Evolutionary conservation across 2,113 vertebrate species (phyloP).

Genomic region (Antechinus stuartii): DNA sequence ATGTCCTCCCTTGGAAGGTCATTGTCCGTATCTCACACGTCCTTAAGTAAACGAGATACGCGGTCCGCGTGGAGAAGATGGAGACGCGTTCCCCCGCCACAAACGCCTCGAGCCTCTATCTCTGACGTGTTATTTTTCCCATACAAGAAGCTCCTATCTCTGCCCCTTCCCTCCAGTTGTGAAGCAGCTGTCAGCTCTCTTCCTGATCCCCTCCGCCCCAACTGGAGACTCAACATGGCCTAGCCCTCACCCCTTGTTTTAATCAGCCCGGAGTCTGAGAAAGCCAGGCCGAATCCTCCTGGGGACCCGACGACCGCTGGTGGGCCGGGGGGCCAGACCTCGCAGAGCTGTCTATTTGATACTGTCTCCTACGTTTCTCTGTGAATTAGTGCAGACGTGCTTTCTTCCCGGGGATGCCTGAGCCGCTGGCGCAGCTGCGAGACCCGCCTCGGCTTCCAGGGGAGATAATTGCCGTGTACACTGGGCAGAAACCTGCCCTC

Average conservation of each 20-base stretch:
- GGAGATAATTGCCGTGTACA: slow-evolving; percentile 36
- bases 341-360: slow-evolving; percentile 83
- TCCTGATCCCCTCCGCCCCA: slow-evolving; percentile 70
- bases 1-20: background rate
- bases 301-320: slow-evolving; percentile 80
- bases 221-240: slow-evolving; percentile 81
- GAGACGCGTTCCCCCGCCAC: slow-evolving; percentile 14
- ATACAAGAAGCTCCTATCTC: slow-evolving; percentile 69
- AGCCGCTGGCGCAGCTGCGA: slow-evolving; percentile 78
- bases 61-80: background rate
- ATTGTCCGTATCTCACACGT: background rate
- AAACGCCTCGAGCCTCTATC: background rate
- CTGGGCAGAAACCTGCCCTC: slow-evolving; percentile 49
- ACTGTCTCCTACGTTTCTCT: slow-evolving; percentile 82
- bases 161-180: slow-evolving; percentile 81
- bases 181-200: slow-evolving; percentile 84
- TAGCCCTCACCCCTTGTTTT: slow-evolving; percentile 83
- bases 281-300: slow-evolving; percentile 78
- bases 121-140: slow-evolving; percentile 62
- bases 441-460: slow-evolving; percentile 57
- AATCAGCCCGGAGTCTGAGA: slow-evolving; percentile 86
- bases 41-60: slow-evolving; percentile 15
- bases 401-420: slow-evolving; percentile 73
- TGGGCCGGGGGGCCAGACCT: slow-evolving; percentile 79
- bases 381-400: slow-evolving; percentile 77